Evolutionary conservation across 2,888 invertebrate species (phyloP), one percentile per base, ranked within the genome.

Genomic region (Drosophila antonietae): DNA sequence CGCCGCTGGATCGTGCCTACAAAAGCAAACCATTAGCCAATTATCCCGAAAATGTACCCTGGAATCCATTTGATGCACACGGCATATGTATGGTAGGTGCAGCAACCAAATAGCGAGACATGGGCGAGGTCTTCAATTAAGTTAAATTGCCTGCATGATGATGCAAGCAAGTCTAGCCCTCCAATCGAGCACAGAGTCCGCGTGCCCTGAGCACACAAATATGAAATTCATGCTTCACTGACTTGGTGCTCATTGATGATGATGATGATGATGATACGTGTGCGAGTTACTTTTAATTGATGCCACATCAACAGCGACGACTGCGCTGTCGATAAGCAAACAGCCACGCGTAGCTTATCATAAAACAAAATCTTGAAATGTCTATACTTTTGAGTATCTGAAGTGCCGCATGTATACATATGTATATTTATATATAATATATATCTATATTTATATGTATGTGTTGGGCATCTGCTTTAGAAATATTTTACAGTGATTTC

Each of bases 1-100:
- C 98, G 77, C 99, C 99, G 47, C 93, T 99, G 91, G 98, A 99
- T 93, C 95, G 98, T 70, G 96, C 98, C 0, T 99, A 98, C 93
- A 98, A 98, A 93, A 97, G 97, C 87, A 97, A 97, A 94, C 96
- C 99, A 66, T 94, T 99, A 80, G 97, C 97, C 59, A 98, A 98
- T 93, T 99, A 98, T 93, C 99, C 99, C 63, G 97, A 98, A 90
- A 95, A 96, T 93, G 96, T 97, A 71, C 93, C 96, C 77, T 96
- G 96, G 94, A 97, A 97, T 93, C 96, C 96, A 66, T 98, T 98
- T 94, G 98, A 98, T 95, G 96, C 97, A 88, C 96, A 97, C 94
- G 99, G 99, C 86, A 97, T 98, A 80, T 97, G 97, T 93, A 98
- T 99, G 97, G 99, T 99, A 94, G 73, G 88, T 83, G 61, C 61